Percentiles rank a stretch among this genome's conserved stretches.
These are phyloP conservation scores for Psophia crepitans DNA, from an alignment of 2,113 vertebrate genomes.

Conservation along the genomic window DNA sequence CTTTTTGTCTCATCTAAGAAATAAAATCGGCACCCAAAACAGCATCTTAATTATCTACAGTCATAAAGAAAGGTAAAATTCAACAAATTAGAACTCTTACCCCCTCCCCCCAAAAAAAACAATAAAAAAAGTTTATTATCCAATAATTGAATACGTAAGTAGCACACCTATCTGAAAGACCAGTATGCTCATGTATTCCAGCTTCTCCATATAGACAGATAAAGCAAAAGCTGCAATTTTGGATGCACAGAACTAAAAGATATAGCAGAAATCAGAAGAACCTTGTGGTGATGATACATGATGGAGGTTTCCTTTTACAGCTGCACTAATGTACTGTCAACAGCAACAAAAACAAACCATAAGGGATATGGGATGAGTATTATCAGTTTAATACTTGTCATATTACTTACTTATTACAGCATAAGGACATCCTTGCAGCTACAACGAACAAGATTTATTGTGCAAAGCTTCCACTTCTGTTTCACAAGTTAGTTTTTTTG, in stretches of 20 bases:
- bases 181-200: not conserved
- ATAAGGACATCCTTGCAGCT: not conserved
- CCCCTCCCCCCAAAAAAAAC: not conserved
- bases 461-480: not conserved
- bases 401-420: not conserved
- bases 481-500: no score
- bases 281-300: not conserved
- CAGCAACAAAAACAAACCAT: not conserved
- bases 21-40: not conserved
- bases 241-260: not conserved
- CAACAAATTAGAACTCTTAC: not conserved
- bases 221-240: not conserved
- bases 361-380: not conserved
- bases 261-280: not conserved
- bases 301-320: not conserved
- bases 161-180: not conserved
- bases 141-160: not conserved
- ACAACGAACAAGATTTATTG: not conserved
- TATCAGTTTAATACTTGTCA: not conserved
- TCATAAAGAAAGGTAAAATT: not conserved
- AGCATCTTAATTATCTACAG: not conserved
- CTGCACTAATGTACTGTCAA: not conserved
- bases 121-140: not conserved
- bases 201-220: fast-evolving
- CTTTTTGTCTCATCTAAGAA: not conserved